These are phyloP conservation scores for Buphagus erythrorhynchus DNA, from an alignment of 2,797 vertebrate genomes.

Conservation along the genomic window DNA sequence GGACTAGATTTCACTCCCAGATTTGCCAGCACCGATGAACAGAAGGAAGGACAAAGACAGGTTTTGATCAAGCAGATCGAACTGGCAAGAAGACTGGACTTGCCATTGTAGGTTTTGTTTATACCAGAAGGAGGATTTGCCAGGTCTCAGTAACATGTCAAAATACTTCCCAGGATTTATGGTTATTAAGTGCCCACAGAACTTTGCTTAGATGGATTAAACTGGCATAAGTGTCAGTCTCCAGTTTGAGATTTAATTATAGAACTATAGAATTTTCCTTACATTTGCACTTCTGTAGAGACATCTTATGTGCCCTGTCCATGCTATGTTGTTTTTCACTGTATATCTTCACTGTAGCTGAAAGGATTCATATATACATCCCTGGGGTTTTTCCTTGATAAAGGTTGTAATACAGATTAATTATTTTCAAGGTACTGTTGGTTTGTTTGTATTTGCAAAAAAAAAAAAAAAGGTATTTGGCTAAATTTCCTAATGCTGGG, in stretches of 20 bases:
- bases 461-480: neutral
- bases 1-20: conserved; percentile 95
- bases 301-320: neutral
- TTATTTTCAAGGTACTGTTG: neutral
- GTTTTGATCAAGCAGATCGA: conserved; percentile 90
- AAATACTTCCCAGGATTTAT: neutral
- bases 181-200: neutral
- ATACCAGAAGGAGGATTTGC: neutral
- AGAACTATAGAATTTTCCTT: neutral
- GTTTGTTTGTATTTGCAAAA: neutral
- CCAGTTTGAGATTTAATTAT: neutral
- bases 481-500: neutral
- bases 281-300: neutral
- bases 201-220: neutral
- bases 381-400: neutral
- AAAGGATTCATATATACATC: neutral
- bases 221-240: neutral
- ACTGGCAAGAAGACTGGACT: conserved; percentile 87
- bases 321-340: neutral
- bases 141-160: neutral
- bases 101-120: conserved; percentile 88
- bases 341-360: neutral
- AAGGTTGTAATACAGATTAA: neutral
- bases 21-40: conserved; percentile 80
- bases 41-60: conserved; percentile 90